Conservation (phyloP, 2,797 vertebrate species). For the Peromyscus nudipes region DNA sequence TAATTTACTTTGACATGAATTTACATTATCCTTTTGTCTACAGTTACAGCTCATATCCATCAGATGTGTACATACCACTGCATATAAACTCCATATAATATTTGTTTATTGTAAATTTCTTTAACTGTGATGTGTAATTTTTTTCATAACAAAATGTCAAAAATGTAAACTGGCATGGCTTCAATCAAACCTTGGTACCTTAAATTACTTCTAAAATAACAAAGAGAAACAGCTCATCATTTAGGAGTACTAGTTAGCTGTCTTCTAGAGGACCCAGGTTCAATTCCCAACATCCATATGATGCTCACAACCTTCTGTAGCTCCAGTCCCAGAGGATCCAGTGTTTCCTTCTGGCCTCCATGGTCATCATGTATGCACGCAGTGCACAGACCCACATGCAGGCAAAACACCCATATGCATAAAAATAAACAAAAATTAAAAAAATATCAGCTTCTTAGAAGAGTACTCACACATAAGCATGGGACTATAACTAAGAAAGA, state of each 20-base stretch:
- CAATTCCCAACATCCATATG: background rate
- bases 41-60: conserved; percentile 23
- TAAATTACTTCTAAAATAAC: conserved; percentile 21
- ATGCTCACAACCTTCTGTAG: too few species aligned
- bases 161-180: conserved; percentile 1
- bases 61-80: background rate
- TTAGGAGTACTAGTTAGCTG: background rate
- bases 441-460: background rate
- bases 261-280: background rate
- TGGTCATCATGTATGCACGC: background rate
- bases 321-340: background rate
- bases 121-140: background rate
- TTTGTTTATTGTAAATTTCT: background rate
- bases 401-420: background rate
- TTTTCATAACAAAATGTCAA: conserved; percentile 17
- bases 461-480: background rate
- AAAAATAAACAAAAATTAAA: background rate
- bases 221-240: background rate
- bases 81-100: background rate
- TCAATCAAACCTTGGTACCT: background rate
- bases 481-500: background rate
- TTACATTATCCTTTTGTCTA: background rate
- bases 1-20: background rate
- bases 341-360: background rate
- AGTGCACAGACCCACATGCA: too few species aligned